phyloP scores from a whole-genome alignment of 2,113 vertebrate species.

The Etheostoma spectabile region DNA sequence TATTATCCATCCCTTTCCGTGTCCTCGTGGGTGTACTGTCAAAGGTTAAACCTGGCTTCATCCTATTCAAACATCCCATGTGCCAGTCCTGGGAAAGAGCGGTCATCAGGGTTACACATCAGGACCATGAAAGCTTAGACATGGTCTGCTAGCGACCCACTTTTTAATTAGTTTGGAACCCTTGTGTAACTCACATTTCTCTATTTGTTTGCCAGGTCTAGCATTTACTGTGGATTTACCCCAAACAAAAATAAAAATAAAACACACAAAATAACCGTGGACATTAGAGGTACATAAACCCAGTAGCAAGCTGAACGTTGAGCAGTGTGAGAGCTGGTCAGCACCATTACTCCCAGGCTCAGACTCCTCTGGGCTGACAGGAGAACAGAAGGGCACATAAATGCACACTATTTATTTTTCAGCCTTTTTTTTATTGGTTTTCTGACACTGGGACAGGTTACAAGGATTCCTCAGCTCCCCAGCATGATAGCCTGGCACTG shows the following conservation, averaged over 20 bases:
- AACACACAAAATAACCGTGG: conserved; percentile 46
- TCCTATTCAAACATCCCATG: conserved; percentile 16
- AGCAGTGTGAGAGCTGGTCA: conserved; percentile 59
- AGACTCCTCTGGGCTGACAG: conserved; percentile 57
- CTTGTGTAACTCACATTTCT: not conserved
- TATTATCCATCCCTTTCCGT: conserved; percentile 7
- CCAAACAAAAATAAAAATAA: conserved; percentile 37
- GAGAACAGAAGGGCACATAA: conserved; percentile 61
- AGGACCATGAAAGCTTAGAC: conserved; percentile 42
- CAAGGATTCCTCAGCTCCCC: conserved; percentile 61
- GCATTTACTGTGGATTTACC: conserved; percentile 42
- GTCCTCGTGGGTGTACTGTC: not conserved
- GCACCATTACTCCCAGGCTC: conserved; percentile 61
- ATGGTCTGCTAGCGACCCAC: conserved; percentile 26
- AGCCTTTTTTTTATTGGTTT: conserved; percentile 73
- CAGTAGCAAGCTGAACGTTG: conserved; percentile 43
- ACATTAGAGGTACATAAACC: conserved; percentile 64
- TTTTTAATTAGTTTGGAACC: conserved; percentile 31
- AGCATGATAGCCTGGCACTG: conserved; percentile 62
- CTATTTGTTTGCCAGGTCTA: conserved; percentile 14
- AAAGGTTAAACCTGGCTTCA: conserved; percentile 1
- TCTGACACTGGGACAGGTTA: conserved; percentile 69
- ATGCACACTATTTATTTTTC: conserved; percentile 62
- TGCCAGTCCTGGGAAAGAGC: not conserved
- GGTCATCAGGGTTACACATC: conserved; percentile 25